Conservation (phyloP, 2,888 invertebrate species). For the Sminthurides aquaticus region DNA sequence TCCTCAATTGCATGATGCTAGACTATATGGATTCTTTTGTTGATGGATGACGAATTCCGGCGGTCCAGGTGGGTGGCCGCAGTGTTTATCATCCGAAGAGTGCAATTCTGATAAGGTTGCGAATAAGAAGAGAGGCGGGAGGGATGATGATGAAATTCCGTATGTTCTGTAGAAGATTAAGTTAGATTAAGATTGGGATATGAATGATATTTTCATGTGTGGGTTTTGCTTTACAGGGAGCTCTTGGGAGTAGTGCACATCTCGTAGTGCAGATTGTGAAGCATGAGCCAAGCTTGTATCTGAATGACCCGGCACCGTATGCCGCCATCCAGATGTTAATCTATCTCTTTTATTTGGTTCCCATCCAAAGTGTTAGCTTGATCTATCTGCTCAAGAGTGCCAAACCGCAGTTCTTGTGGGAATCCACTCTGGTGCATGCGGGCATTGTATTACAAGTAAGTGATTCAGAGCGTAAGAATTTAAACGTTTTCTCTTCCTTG, state of each 20-base stretch:
- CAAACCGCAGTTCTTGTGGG: constrained; percentile 38
- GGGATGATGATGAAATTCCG: too few relatives aligned
- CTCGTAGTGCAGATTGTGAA: constrained; percentile 20
- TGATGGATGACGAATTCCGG: too few relatives aligned
- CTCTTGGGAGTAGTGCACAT: constrained; percentile 14
- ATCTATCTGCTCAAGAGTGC: constrained; percentile 18
- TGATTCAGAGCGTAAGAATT: too few relatives aligned
- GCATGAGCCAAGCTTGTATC: constrained; percentile 32
- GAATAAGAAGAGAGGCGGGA: too few relatives aligned
- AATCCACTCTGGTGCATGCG: constrained; percentile 31
- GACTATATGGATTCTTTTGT: too few relatives aligned
- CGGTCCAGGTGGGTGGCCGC: too few relatives aligned
- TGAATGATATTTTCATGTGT: too few relatives aligned
- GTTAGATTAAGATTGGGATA: too few relatives aligned
- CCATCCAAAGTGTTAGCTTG: constrained; percentile 28
- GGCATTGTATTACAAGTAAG: constrained; percentile 36
- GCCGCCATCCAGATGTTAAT: constrained; percentile 32
- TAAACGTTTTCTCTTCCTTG: background rate
- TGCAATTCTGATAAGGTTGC: too few relatives aligned
- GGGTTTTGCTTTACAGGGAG: constrained; percentile 21
- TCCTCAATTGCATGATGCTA: too few relatives aligned
- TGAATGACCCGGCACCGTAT: constrained; percentile 36
- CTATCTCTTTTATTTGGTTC: constrained; percentile 37
- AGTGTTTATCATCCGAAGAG: too few relatives aligned
- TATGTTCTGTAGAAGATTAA: too few relatives aligned